Conservation (phyloP, 2,113 vertebrate genomes). For the Phodopus roborovskii region DNA sequence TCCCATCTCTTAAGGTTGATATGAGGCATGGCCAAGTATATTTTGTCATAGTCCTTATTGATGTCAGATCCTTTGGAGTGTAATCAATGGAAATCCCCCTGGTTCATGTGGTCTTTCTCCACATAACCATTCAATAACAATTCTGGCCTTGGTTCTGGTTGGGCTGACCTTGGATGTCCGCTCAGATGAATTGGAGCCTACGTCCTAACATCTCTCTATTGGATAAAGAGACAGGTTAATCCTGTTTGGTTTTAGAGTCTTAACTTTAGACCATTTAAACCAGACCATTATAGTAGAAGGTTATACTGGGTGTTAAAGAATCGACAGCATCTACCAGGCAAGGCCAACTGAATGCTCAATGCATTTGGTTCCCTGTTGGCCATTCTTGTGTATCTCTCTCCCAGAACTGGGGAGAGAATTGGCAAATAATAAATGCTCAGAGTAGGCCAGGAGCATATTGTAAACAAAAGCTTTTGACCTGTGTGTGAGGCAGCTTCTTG, state of each 20-base stretch:
- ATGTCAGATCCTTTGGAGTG: not conserved
- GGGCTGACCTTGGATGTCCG: not conserved
- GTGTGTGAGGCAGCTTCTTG: not conserved
- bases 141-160: not conserved
- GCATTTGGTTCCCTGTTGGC: not conserved
- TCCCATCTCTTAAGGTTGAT: not conserved
- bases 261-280: not conserved
- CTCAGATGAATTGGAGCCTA: not conserved
- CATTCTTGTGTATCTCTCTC: not conserved
- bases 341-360: not conserved
- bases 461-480: not conserved
- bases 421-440: fast-evolving
- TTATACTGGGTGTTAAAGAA: not conserved
- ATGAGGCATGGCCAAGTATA: not conserved
- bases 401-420: not conserved
- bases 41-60: not conserved
- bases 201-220: not conserved
- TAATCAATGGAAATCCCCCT: not conserved
- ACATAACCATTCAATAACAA: not conserved
- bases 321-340: not conserved
- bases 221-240: not conserved
- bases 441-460: not conserved
- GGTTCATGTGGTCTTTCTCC: not conserved
- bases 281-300: not conserved
- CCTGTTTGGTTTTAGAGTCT: not conserved